phyloP scores from a whole-genome alignment of 2,797 vertebrate species.

The Rhinichthys osculus region DNA sequence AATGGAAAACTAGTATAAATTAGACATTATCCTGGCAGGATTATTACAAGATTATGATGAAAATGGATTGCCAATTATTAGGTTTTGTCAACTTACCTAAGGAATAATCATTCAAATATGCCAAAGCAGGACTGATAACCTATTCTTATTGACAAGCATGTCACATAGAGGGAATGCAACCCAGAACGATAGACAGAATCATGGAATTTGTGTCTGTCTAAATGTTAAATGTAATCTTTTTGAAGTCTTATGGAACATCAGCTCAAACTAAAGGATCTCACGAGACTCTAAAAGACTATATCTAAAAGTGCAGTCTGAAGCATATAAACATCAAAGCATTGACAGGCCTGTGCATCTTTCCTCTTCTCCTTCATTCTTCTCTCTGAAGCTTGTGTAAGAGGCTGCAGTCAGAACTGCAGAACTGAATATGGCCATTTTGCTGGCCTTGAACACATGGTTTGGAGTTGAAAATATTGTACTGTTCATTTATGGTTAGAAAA shows the following conservation, averaged over 20 bases:
- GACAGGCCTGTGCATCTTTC: not conserved
- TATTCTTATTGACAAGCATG: not conserved
- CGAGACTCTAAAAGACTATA: conserved; percentile 6
- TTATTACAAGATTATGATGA: not conserved
- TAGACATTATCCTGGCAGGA: not conserved
- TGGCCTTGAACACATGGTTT: not conserved
- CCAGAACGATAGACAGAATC: not conserved
- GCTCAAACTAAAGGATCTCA: conserved; percentile 30
- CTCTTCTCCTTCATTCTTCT: conserved; percentile 1
- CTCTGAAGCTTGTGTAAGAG: not conserved
- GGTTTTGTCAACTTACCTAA: not conserved
- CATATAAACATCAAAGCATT: conserved; percentile 25
- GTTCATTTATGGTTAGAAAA: not conserved
- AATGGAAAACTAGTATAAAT: not conserved
- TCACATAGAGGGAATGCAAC: not conserved
- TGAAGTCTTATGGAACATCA: conserved; percentile 9
- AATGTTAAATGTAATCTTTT: conserved; percentile 14
- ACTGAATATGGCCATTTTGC: not conserved
- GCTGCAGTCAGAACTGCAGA: not conserved
- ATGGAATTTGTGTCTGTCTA: not conserved
- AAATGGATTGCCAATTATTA: not conserved
- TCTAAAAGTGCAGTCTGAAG: not conserved
- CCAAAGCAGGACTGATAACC: not conserved
- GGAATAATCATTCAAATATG: not conserved
- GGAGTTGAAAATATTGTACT: not conserved